Base-by-base conservation (phyloP, 2,113 vertebrate genomes). In the Rhipidura dahli region DNA sequence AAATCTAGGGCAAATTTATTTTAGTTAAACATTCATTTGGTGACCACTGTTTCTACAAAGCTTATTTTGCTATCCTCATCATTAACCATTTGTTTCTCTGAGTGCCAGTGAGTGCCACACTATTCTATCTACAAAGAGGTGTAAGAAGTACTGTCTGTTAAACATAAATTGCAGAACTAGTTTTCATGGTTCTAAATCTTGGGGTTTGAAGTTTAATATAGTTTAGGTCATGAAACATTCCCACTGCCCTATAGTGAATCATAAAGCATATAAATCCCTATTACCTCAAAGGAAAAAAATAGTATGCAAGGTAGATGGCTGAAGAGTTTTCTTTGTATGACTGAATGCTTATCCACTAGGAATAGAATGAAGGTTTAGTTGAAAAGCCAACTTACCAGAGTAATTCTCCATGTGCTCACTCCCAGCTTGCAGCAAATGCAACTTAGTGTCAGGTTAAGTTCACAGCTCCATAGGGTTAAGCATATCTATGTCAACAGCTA, bases 1-100 rank as follows among this genome's bases (percentile, higher is more conserved):
- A 93, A 96, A 90, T 89, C 83, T 66, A 96, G 84, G 94, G 84
- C 71, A 97, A 95, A 93, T 97, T 96, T 97, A 96, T 97, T 96
- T 97, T 97, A 97, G 97, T 96, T 96, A 97, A 97, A 96, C 89
- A 88, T 97, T 93, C 71, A 83, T 81, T 80, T 83, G 75, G 59
- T 70, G 61, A 80, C 17, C 89, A 69, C 80, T 97, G 63, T 88
- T 96, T 95, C 81, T 94, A 96, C 89, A 88, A 56, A 87, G 87
- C 59, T 63, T 40, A 75, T 87, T 94, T 89, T 96, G 59, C 57
- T 91, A 63, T 30, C 63, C n/a, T 93, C 53, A 73, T 49, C 61
- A 83, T 79, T 86, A 97, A 97, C 95, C 77, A 76, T 89, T 95
- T 97, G 75, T 88, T 95, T 94, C 54, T 70, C 84, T 45, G 60